phyloP scores from a whole-genome alignment of 2,888 invertebrate genomes.

The Camptogramma bilineatum region DNA sequence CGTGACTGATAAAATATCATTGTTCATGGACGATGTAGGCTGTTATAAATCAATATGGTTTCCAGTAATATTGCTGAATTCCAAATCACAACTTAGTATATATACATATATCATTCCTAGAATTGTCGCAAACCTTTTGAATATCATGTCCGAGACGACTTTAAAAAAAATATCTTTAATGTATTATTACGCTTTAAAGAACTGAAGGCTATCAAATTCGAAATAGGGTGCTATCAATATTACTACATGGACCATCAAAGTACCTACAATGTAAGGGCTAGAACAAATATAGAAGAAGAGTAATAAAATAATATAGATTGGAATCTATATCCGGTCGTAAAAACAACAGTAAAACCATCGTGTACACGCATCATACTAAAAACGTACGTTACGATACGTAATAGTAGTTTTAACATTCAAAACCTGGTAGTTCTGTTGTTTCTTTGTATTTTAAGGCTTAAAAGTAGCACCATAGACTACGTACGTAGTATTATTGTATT shows the following conservation, averaged over 20 bases:
- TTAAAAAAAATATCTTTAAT: background rate
- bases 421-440: conserved; percentile 2
- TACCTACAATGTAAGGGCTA: conserved; percentile 26
- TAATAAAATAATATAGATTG: conserved; percentile 39
- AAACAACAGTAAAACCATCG: conserved; percentile 38
- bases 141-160: background rate
- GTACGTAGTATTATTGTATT: too few species aligned
- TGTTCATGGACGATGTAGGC: background rate
- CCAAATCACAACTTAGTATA: background rate
- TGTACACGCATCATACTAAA: conserved; percentile 37
- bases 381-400: conserved; percentile 18
- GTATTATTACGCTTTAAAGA: background rate
- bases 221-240: background rate
- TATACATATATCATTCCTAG: background rate
- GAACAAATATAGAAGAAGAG: conserved; percentile 36
- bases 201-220: background rate
- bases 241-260: background rate
- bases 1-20: conserved; percentile 19
- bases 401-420: background rate
- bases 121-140: background rate
- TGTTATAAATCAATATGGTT: background rate
- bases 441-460: background rate
- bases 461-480: background rate
- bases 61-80: background rate
- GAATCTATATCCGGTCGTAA: conserved; percentile 42